Conservation (phyloP, 1,140 invertebrate genomes). For the Sipha flava region DNA sequence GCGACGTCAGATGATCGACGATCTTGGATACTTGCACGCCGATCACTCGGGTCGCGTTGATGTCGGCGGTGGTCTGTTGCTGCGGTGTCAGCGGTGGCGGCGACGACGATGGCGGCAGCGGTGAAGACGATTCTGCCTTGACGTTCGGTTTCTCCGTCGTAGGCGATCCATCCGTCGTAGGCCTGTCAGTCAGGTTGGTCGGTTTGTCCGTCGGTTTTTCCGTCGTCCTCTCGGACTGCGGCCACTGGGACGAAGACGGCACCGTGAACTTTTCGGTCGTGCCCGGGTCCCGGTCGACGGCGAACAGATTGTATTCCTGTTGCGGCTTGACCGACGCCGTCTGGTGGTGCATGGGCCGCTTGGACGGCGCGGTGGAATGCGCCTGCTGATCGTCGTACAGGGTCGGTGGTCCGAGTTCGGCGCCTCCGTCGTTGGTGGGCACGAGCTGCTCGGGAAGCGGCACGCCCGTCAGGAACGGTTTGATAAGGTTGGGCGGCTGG, state of each 20-base stretch:
- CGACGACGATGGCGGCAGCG: too few species aligned
- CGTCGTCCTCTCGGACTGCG: neutral
- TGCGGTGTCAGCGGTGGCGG: constrained; percentile 32
- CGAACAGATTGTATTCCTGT: neutral
- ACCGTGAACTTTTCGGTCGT: neutral
- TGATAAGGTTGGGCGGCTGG: constrained; percentile 41
- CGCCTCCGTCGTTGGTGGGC: constrained; percentile 43
- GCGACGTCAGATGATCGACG: neutral
- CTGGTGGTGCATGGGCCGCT: neutral
- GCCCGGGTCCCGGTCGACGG: neutral
- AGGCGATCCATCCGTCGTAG: neutral
- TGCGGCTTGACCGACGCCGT: constrained; percentile 11
- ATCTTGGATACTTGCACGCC: constrained; percentile 3
- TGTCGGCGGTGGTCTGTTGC: too few species aligned
- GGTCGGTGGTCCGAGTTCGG: neutral
- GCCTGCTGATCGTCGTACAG: neutral
- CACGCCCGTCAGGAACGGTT: constrained; percentile 56
- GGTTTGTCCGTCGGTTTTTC: neutral
- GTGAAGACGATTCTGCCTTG: too few species aligned
- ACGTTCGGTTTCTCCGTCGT: constrained; percentile 39
- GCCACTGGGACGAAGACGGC: neutral
- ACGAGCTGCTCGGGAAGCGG: constrained; percentile 66
- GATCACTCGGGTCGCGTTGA: constrained; percentile 36
- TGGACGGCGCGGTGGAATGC: neutral
- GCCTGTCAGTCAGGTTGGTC: neutral